Evolutionary conservation across 2,888 invertebrate genomes (phyloP).

Genomic region (Trichogramma evanescens): DNA sequence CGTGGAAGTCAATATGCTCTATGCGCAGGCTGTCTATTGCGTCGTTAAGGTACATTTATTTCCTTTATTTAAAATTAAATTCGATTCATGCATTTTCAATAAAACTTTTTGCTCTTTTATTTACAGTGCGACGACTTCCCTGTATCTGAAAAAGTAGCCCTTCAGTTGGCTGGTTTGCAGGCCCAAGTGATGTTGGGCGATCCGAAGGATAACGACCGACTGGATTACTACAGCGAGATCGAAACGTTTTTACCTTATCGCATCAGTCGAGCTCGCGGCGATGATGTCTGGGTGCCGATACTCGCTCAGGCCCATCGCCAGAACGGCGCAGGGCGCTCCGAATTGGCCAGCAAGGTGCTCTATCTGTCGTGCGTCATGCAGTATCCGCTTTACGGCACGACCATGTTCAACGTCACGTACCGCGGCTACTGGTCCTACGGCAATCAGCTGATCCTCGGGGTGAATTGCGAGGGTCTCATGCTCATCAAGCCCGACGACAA

Average conservation of each 20-base stretch:
- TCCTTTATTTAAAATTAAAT: not conserved
- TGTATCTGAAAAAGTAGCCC: constrained; percentile 87
- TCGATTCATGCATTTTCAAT: not conserved
- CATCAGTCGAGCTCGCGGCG: constrained; percentile 69
- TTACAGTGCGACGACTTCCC: constrained; percentile 85
- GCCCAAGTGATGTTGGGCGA: constrained; percentile 91
- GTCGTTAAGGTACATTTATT: constrained; percentile 72
- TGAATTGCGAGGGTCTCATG: constrained; percentile 85
- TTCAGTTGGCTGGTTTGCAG: constrained; percentile 88
- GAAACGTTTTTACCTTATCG: constrained; percentile 82
- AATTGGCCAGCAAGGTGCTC: constrained; percentile 85
- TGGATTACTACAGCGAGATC: constrained; percentile 85
- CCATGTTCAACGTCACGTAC: constrained; percentile 81
- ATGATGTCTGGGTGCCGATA: constrained; percentile 81
- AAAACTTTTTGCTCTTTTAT: not conserved
- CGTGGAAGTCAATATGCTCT: constrained; percentile 86
- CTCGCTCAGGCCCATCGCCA: constrained; percentile 82
- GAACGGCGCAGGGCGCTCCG: constrained; percentile 86
- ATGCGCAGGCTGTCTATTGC: constrained; percentile 90
- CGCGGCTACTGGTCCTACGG: constrained; percentile 92
- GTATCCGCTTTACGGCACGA: constrained; percentile 85
- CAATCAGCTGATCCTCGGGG: constrained; percentile 63
- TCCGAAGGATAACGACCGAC: constrained; percentile 67
- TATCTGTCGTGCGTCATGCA: constrained; percentile 95
- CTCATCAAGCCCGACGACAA: constrained; percentile 88